Conservation (phyloP, 1,140 invertebrate species). For the Monomorium pharaonis region DNA sequence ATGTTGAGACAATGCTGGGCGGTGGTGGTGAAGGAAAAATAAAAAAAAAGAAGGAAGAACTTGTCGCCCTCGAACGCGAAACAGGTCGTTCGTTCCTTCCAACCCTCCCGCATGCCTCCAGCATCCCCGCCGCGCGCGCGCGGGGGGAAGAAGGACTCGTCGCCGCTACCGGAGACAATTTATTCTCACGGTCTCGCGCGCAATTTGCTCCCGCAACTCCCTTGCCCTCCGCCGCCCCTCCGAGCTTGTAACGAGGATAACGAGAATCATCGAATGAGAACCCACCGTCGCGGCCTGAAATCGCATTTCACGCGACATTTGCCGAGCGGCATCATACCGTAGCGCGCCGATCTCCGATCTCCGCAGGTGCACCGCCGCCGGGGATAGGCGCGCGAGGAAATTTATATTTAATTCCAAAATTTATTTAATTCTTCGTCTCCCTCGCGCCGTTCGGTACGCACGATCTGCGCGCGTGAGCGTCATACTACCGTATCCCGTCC, state of each 20-base stretch:
- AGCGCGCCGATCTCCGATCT: conserved; percentile 11
- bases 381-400: not conserved
- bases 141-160: conserved; percentile 1
- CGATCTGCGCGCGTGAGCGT: conserved; percentile 18
- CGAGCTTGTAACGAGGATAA: conserved; percentile 69
- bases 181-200: conserved; percentile 72
- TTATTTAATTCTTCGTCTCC: conserved; percentile 43
- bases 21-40: not conserved
- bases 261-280: conserved; percentile 73
- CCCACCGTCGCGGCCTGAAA: conserved; percentile 66
- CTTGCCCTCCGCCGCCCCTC: not conserved
- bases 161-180: conserved; percentile 66
- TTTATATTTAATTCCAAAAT: conserved; percentile 33
- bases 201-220: conserved; percentile 60
- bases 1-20: conserved; percentile 31
- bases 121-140: conserved; percentile 25
- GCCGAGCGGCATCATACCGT: conserved; percentile 36
- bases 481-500: not conserved
- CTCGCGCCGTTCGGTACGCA: conserved; percentile 1
- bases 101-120: conserved; percentile 8
- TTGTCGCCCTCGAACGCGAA: conserved; percentile 17
- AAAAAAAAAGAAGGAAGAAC: conserved; percentile 28
- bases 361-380: not conserved
- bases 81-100: conserved; percentile 25
- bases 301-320: conserved; percentile 73